phyloP scores from a whole-genome alignment of 2,888 invertebrate species.

The Geophilus truncorum region DNA sequence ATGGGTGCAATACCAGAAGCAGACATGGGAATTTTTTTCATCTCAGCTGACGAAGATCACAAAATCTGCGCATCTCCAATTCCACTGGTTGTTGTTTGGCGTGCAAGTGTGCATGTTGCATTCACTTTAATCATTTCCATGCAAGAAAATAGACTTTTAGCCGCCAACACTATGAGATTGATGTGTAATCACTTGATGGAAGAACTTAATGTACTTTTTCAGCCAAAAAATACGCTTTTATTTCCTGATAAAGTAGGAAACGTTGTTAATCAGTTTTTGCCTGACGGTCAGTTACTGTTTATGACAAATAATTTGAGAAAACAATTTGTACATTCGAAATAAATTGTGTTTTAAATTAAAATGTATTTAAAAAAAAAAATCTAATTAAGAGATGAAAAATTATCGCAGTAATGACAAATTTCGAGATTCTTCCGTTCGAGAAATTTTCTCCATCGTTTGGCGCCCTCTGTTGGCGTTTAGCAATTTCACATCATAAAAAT shows the following conservation, averaged over 20 bases:
- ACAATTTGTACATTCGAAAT: constrained; percentile 28
- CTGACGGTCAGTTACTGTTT: constrained; percentile 34
- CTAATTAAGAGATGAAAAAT: not conserved
- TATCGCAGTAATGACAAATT: too few relatives aligned
- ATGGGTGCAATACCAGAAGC: not conserved
- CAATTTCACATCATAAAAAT: not conserved
- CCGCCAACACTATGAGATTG: not conserved
- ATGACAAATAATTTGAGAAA: constrained; percentile 28
- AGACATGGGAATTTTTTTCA: not conserved
- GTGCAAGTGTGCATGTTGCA: not conserved
- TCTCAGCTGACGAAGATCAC: not conserved
- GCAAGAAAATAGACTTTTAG: constrained; percentile 32
- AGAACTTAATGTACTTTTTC: not conserved
- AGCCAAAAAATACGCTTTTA: constrained; percentile 22
- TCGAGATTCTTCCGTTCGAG: too few relatives aligned
- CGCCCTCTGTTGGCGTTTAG: not conserved
- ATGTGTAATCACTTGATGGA: constrained; percentile 8
- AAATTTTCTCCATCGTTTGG: not conserved
- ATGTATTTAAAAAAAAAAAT: too few relatives aligned
- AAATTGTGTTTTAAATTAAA: too few relatives aligned
- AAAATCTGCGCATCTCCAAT: not conserved
- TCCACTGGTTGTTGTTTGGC: constrained; percentile 29
- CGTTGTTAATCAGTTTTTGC: constrained; percentile 28
- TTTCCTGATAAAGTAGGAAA: constrained; percentile 19
- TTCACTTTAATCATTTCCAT: constrained; percentile 27